Conservation (phyloP, 2,888 invertebrate genomes). For the Bimastos eiseni region DNA sequence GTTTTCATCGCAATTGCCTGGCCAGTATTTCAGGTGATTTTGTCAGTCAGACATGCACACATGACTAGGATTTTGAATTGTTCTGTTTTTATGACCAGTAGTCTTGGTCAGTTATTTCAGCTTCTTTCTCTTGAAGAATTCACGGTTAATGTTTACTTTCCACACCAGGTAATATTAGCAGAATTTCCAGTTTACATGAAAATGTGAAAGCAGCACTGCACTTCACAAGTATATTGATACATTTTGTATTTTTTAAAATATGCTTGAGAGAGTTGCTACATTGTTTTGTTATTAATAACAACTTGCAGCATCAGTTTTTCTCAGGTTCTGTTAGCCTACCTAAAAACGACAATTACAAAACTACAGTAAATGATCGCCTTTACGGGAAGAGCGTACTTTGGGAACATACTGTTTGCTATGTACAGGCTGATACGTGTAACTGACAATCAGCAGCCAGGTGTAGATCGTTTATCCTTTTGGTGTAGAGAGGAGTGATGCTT, state of each 20-base stretch:
- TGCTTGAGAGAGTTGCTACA: background rate
- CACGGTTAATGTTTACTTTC: background rate
- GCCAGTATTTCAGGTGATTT: background rate
- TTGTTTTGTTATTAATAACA: constrained; percentile 10
- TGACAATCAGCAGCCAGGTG: background rate
- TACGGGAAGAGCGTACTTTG: background rate
- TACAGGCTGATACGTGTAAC: background rate
- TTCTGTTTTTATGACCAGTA: constrained; percentile 9
- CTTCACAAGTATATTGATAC: background rate
- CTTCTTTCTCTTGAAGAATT: background rate
- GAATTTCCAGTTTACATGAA: background rate
- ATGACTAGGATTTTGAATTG: background rate
- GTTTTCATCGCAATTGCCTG: background rate
- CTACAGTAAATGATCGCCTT: background rate
- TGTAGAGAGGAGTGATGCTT: background rate
- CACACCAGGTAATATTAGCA: background rate
- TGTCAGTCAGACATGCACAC: background rate
- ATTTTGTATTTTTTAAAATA: background rate
- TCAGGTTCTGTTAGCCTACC: constrained; percentile 13
- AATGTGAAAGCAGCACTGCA: background rate
- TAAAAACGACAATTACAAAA: background rate
- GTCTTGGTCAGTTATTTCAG: background rate
- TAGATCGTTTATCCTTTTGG: background rate
- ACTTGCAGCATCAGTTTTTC: background rate
- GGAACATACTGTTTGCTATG: background rate